phyloP scores from a whole-genome alignment of 2,113 vertebrate species.

The Ictidomys tridecemlineatus region DNA sequence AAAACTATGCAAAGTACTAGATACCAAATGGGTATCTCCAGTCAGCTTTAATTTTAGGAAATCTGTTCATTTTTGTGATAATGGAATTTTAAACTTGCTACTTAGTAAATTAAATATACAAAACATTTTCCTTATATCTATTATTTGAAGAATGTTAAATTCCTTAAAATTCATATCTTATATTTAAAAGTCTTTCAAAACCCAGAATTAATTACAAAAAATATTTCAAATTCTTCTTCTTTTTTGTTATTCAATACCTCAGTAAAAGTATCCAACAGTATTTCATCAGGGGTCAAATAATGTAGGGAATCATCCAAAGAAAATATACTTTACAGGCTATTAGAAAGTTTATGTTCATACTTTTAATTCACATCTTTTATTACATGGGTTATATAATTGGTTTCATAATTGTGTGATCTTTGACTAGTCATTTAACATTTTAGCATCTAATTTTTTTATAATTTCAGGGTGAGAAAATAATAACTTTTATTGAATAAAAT shows the following conservation, averaged over 20 bases:
- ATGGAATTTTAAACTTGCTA: neutral
- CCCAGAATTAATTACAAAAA: neutral
- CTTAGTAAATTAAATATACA: neutral
- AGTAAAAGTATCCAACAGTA: neutral
- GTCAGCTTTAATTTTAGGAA: neutral
- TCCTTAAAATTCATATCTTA: constrained; percentile 31
- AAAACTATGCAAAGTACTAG: neutral
- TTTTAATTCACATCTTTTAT: constrained; percentile 15
- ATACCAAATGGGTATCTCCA: neutral
- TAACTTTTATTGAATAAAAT: neutral
- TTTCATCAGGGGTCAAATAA: neutral
- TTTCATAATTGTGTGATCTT: neutral
- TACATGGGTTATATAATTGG: neutral
- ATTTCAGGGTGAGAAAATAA: neutral
- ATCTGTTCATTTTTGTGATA: neutral
- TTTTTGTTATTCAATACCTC: neutral
- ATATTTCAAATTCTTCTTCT: neutral
- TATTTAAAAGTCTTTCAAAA: neutral
- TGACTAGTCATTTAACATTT: neutral
- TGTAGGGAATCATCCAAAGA: neutral
- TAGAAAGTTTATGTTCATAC: constrained; percentile 10
- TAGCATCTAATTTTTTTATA: neutral
- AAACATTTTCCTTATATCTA: neutral
- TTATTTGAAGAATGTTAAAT: neutral
- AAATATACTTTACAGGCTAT: neutral